Percentiles rank a stretch among this genome's conserved stretches.
phyloP scores from a whole-genome alignment of 2,113 vertebrate genomes.

The Pagrus major region DNA sequence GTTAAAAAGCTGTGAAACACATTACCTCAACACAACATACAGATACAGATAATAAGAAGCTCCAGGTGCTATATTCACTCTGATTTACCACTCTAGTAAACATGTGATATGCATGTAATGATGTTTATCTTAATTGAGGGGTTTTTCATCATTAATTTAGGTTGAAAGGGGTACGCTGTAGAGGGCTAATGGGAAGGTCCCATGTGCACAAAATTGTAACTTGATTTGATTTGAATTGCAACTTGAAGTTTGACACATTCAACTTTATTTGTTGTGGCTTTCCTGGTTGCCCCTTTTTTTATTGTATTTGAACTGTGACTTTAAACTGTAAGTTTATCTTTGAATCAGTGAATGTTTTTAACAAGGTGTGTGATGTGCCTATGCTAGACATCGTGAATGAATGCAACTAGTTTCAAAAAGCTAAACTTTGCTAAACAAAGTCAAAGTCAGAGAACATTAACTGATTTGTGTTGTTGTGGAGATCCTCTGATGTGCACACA shows the following conservation, averaged over 20 bases:
- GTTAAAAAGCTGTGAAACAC: slow-evolving; percentile 7
- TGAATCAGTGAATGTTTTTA: not conserved
- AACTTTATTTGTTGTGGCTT: not conserved
- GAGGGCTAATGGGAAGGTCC: not conserved
- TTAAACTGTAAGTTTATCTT: not conserved
- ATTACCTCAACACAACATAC: not conserved
- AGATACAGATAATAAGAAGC: not conserved
- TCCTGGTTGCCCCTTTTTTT: not conserved
- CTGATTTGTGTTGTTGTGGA: not conserved
- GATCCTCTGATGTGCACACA: not conserved
- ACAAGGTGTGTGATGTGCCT: not conserved
- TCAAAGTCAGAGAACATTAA: not conserved
- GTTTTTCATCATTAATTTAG: not conserved
- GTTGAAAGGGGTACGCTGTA: not conserved
- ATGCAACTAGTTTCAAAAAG: not conserved
- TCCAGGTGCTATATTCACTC: not conserved
- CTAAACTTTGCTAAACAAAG: not conserved
- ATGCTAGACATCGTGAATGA: not conserved
- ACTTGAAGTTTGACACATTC: not conserved
- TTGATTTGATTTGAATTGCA: slow-evolving; percentile 2
- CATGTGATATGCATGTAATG: not conserved
- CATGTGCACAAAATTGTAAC: not conserved
- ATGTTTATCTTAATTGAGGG: not conserved
- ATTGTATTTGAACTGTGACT: not conserved
- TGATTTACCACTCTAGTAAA: not conserved